phyloP scores from a whole-genome alignment of 2,797 vertebrate genomes.

The Phylloscopus collybita region DNA sequence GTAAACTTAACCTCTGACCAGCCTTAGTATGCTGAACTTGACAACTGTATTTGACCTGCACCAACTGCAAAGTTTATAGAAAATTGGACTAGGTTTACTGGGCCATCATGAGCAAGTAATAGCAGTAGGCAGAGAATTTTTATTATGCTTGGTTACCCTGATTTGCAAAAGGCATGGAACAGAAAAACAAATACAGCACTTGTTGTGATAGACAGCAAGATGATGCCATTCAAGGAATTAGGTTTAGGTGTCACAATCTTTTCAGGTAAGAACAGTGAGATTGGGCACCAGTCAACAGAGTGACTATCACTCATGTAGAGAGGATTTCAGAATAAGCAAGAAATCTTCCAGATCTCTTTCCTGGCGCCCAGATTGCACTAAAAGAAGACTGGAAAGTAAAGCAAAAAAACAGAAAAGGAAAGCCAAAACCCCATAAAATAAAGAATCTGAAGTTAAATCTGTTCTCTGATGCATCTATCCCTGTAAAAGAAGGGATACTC shows the following conservation, averaged over 20 bases:
- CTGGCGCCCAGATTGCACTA: background rate
- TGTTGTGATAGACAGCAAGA: background rate
- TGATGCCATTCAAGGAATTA: background rate
- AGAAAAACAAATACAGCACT: background rate
- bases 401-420: background rate
- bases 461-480: background rate
- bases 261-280: background rate
- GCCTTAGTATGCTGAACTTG: background rate
- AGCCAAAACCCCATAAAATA: background rate
- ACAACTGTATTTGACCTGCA: background rate
- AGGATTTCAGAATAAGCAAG: background rate
- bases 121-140: background rate
- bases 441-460: background rate
- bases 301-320: fast-evolving
- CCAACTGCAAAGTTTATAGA: background rate
- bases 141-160: background rate
- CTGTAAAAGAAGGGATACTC: background rate
- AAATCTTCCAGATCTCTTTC: background rate
- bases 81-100: background rate
- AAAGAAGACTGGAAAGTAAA: background rate
- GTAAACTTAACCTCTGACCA: background rate
- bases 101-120: fast-evolving
- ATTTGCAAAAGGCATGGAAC: background rate
- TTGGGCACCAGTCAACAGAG: background rate
- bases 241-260: background rate